Base-by-base conservation (phyloP, 92 coral and sea anemone species). In the Bergia sp. region DNA sequence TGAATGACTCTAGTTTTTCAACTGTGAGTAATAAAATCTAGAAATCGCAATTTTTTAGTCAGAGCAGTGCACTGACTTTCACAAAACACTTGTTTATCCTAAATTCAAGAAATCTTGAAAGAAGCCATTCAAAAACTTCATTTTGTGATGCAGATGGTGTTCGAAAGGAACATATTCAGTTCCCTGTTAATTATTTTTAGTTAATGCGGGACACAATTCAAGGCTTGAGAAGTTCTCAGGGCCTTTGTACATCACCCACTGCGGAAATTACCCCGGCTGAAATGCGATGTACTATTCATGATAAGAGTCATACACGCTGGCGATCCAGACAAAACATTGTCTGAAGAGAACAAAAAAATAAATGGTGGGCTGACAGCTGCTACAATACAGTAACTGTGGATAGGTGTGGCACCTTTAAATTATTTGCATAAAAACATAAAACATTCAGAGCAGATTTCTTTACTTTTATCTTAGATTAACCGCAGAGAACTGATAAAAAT, bases 301-400 rank as follows among this genome's bases (percentile, higher is more conserved):
- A 45, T 15, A 29, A 44, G 87, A 61, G 42, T n/a, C 3, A 29
- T 41, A n/a, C 50, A 66, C 49, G 40, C 58, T 66, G 41, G 29
- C 0, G 64, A 10, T 12, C 37, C 87, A 84, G 87, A 84, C 87
- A 84, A 44, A 84, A 84, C 79, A 84, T 2, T 71, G 87, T 84
- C 87, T 84, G 37, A 12, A 29, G n/a, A 11, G 39, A 83, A 69
- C 64, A 83, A 37, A 69, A 38, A 53, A 6, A 69, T 47, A 16
- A 84, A 69, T 44, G 61, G 87, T 5, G 29, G 39, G 37, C 44
- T 43, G 73, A 57, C 87, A 84, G 87, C 45, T 84, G 87, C 79
- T 0, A 11, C 18, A 53, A 45, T 80, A 20, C 5, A 71, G 44
- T 38, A 53, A 36, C 37, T 29, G 39, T 18, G 10, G 11, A 82